phyloP scores from a whole-genome alignment of 2,797 vertebrate genomes.

The Poliocrania exsul region DNA sequence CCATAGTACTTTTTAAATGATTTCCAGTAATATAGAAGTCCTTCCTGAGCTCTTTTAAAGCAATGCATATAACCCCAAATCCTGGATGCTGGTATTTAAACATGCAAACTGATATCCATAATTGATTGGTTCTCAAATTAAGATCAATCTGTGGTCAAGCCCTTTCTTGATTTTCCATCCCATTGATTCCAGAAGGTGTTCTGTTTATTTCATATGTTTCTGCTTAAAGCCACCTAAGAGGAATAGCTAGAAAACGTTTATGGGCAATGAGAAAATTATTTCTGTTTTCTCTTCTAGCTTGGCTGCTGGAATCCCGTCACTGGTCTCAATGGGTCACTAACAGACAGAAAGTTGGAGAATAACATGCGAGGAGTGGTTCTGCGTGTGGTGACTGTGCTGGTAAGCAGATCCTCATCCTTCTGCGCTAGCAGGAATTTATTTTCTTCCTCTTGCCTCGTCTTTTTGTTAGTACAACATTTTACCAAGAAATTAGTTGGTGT shows the following conservation, averaged over 20 bases:
- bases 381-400: constrained; percentile 94
- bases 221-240: neutral
- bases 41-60: neutral
- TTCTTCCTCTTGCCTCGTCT: constrained; percentile 66
- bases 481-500: constrained; percentile 73
- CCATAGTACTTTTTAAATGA: neutral
- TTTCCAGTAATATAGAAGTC: neutral
- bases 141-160: neutral
- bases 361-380: constrained; percentile 97
- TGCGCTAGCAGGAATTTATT: neutral
- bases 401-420: constrained; percentile 73
- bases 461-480: constrained; percentile 71
- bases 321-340: constrained; percentile 93
- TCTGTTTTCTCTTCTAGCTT: constrained; percentile 82
- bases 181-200: neutral
- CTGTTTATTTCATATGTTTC: neutral
- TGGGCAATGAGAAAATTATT: neutral
- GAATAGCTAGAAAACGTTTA: neutral
- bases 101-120: neutral
- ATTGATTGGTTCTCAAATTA: constrained; percentile 30
- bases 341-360: constrained; percentile 96
- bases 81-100: neutral
- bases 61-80: neutral
- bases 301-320: constrained; percentile 96
- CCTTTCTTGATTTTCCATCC: neutral